Conservation (phyloP, 2,888 invertebrate species). For the Eupithecia abbreviata region DNA sequence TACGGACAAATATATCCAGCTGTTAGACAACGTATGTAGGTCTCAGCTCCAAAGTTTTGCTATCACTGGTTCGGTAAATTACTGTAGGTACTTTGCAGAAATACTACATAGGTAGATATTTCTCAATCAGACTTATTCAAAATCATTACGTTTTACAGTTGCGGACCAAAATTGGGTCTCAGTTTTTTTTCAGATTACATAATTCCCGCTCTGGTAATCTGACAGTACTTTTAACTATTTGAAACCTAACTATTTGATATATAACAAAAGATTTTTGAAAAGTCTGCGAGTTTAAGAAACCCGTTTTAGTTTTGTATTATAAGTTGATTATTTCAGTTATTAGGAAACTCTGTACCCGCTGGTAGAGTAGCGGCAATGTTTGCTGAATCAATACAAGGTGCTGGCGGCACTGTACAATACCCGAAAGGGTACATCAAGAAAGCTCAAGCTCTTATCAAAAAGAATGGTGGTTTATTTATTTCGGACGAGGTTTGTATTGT, state of each 20-base stretch:
- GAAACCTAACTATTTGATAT: too few species aligned
- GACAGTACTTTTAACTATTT: background rate
- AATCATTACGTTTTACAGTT: too few species aligned
- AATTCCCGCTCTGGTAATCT: background rate
- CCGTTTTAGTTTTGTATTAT: background rate
- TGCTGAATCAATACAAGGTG: constrained; percentile 98
- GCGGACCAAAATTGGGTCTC: too few species aligned
- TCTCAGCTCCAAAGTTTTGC: background rate
- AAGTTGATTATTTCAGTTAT: constrained; percentile 75
- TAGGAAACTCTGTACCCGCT: constrained; percentile 90
- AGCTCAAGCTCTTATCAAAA: constrained; percentile 90
- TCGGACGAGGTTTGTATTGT: constrained; percentile 90
- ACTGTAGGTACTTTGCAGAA: background rate
- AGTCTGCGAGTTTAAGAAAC: too few species aligned
- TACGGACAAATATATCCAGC: constrained; percentile 90
- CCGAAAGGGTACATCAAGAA: constrained; percentile 93
- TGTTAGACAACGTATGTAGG: constrained; percentile 85
- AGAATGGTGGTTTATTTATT: constrained; percentile 94
- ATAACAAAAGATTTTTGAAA: too few species aligned
- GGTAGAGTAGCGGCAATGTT: constrained; percentile 94
- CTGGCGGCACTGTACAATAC: constrained; percentile 96
- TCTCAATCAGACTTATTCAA: too few species aligned
- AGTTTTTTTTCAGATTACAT: too few species aligned
- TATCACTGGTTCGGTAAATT: background rate
- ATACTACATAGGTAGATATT: too few species aligned